phyloP scores from a whole-genome alignment of 2,797 vertebrate genomes.

The Anguilla anguilla region DNA sequence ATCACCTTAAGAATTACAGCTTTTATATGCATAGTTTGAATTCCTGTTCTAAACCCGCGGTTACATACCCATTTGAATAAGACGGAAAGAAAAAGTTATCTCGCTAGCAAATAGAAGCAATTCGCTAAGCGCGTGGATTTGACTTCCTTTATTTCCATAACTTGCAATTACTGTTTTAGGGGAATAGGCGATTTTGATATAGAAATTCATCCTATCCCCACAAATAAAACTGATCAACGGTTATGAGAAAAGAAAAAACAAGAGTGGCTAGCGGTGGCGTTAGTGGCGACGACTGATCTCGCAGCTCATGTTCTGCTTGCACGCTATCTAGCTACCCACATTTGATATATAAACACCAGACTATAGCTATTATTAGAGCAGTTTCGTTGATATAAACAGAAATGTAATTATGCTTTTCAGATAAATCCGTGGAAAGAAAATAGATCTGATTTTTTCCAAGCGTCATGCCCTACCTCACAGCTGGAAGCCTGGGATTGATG shows the following conservation, averaged over 20 bases:
- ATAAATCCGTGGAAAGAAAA: conserved; percentile 2
- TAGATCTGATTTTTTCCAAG: conserved; percentile 15
- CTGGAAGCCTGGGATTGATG: conserved; percentile 27
- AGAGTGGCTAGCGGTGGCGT: conserved; percentile 52
- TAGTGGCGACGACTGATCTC: conserved; percentile 58
- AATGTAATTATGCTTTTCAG: background rate
- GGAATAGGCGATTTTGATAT: background rate
- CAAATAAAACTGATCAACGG: conserved; percentile 13
- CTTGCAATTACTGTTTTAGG: background rate
- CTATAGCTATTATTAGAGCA: too few relatives aligned
- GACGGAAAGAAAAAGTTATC: conserved; percentile 18
- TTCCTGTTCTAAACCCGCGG: background rate
- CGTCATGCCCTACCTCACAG: conserved; percentile 30
- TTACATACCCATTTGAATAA: conserved; percentile 4
- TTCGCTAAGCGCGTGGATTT: background rate
- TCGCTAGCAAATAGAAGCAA: background rate
- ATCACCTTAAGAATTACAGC: background rate
- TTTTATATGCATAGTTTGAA: conserved; percentile 12
- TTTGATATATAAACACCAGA: background rate
- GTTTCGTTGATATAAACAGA: background rate
- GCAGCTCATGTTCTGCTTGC: conserved; percentile 58
- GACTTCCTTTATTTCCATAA: background rate
- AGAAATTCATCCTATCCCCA: background rate
- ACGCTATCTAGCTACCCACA: background rate
- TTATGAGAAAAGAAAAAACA: conserved; percentile 12